Evolutionary conservation across 2,888 invertebrate species (phyloP).

Genomic region (Caenorhabditis sinica): DNA sequence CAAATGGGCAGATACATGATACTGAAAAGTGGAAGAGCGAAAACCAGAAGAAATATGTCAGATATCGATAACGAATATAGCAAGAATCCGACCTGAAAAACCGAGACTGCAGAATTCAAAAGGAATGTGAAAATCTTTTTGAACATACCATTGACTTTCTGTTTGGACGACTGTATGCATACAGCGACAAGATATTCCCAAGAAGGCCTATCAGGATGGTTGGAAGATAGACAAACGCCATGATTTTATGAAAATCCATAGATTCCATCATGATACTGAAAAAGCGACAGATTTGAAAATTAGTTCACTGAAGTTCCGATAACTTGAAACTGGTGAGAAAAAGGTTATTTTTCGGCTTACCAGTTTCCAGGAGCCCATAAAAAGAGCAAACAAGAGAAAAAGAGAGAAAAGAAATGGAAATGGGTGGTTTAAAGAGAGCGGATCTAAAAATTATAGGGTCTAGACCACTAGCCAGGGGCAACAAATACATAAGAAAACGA

Average conservation of each 20-base stretch:
- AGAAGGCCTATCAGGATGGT: constrained; percentile 59
- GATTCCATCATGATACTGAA: constrained; percentile 57
- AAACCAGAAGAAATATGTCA: constrained; percentile 61
- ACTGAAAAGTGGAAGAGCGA: constrained; percentile 64
- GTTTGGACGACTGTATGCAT: constrained; percentile 60
- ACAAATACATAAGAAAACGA: constrained; percentile 34
- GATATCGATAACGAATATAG: constrained; percentile 61
- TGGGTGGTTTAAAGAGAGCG: constrained; percentile 5
- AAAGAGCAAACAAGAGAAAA: constrained; percentile 34
- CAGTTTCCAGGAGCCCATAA: constrained; percentile 2
- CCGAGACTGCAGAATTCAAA: background rate
- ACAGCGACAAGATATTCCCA: constrained; percentile 59
- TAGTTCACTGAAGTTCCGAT: background rate
- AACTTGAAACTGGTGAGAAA: no score
- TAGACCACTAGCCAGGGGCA: constrained; percentile 38
- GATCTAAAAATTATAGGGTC: constrained; percentile 43
- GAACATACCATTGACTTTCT: constrained; percentile 56
- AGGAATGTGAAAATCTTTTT: background rate
- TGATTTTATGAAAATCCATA: constrained; percentile 62
- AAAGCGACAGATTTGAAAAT: background rate
- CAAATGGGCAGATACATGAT: constrained; percentile 67
- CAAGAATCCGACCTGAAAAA: constrained; percentile 61
- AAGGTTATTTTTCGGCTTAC: no score
- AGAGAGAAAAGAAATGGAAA: background rate
- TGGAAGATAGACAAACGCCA: constrained; percentile 63